Conservation (phyloP, 30 jellyfish, hydroid and myxozoan genomes). For the Turritopsis dohrnii region DNA sequence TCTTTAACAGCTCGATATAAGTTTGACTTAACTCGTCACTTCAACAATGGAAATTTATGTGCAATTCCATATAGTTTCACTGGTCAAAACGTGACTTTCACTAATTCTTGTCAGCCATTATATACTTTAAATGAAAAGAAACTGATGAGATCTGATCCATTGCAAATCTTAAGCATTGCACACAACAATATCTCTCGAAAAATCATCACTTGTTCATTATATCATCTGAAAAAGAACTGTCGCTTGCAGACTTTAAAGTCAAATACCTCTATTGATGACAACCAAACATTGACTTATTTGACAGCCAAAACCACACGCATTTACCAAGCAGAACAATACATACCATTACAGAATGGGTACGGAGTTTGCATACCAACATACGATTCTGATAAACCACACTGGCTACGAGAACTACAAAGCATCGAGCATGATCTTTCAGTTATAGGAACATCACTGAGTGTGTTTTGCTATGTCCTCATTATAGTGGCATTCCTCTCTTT, state of each 20-base stretch:
- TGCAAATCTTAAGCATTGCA: neutral
- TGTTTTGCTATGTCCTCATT: neutral
- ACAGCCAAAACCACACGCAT: neutral
- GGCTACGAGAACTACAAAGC: neutral
- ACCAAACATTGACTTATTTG: neutral
- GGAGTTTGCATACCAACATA: neutral
- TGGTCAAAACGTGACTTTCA: neutral
- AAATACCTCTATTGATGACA: neutral
- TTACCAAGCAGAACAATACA: neutral
- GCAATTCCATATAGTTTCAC: neutral
- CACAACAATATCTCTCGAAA: neutral
- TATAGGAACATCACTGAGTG: conserved; percentile 9
- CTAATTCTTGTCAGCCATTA: neutral
- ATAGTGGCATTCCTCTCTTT: neutral
- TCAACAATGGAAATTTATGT: neutral
- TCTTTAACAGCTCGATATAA: neutral
- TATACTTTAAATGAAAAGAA: neutral
- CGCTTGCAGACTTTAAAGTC: neutral
- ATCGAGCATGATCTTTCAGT: neutral
- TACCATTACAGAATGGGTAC: neutral
- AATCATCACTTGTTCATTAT: neutral
- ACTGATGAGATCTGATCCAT: neutral
- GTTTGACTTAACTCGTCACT: conserved; percentile 5
- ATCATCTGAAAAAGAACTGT: neutral
- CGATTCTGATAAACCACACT: neutral